phyloP scores from a whole-genome alignment of 1,140 invertebrate species.

The Tyrophagus putrescentiae region DNA sequence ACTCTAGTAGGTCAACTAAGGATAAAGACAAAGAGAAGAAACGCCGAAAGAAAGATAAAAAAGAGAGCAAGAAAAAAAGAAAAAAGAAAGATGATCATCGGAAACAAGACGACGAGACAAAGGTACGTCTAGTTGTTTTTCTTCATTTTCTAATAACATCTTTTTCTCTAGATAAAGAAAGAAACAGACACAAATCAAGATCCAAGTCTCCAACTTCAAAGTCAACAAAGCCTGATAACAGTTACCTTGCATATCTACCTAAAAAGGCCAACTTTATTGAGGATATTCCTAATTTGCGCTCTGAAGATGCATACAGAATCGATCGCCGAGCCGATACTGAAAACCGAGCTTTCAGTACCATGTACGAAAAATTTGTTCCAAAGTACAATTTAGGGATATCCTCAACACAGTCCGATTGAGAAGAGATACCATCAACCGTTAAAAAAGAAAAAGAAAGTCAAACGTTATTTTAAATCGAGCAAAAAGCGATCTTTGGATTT shows the following conservation, averaged over 20 bases:
- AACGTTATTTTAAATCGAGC: slow-evolving; percentile 1
- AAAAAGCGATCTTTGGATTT: neutral
- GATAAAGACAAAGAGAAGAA: too few relatives aligned
- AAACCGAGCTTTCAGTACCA: neutral
- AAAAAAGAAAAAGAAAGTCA: slow-evolving; percentile 9
- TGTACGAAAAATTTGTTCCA: neutral
- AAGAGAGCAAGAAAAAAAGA: too few relatives aligned
- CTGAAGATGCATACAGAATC: neutral
- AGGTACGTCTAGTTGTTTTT: too few relatives aligned
- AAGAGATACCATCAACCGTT: neutral
- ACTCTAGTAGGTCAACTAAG: too few relatives aligned
- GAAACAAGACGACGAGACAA: too few relatives aligned
- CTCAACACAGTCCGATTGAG: neutral
- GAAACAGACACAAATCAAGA: too few relatives aligned
- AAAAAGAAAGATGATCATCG: too few relatives aligned
- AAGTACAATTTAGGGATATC: neutral
- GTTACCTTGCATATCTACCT: neutral
- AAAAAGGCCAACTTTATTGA: neutral
- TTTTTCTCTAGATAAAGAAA: too few relatives aligned
- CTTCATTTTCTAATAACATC: too few relatives aligned
- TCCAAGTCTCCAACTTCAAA: too few relatives aligned
- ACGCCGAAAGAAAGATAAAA: too few relatives aligned
- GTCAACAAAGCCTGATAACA: too few relatives aligned
- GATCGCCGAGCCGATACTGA: neutral
- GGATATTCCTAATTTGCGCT: neutral